Evolutionary conservation across 2,888 invertebrate species (phyloP).

Genomic region (Lottia gigantea): DNA sequence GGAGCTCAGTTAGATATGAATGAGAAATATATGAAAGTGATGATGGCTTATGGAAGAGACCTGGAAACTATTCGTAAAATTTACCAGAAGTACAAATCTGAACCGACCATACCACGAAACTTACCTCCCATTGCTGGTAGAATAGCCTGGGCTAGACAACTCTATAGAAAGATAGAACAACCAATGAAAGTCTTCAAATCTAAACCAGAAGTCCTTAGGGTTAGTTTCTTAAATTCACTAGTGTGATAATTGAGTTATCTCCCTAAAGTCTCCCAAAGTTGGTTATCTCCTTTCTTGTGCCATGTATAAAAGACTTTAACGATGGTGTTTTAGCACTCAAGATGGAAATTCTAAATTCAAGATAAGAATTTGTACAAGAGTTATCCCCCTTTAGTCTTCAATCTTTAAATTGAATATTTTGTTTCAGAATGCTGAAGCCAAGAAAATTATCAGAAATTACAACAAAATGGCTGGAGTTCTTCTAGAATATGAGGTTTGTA

Average conservation of each 20-base stretch:
- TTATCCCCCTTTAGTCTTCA: too few species aligned
- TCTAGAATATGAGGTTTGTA: constrained; percentile 66
- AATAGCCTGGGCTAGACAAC: constrained; percentile 81
- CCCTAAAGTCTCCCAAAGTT: too few species aligned
- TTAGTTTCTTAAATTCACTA: constrained; percentile 21
- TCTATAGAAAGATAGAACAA: constrained; percentile 84
- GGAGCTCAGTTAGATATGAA: constrained; percentile 66
- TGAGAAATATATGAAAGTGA: constrained; percentile 68
- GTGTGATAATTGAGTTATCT: background rate
- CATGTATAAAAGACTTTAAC: background rate
- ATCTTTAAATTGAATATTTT: background rate
- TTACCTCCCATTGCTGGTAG: constrained; percentile 90
- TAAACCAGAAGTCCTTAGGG: constrained; percentile 65
- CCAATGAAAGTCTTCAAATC: constrained; percentile 75
- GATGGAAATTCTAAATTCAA: too few species aligned
- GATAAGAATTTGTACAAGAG: too few species aligned
- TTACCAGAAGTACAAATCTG: constrained; percentile 88
- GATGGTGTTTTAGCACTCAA: background rate
- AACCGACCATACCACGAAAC: constrained; percentile 88
- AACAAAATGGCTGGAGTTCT: constrained; percentile 69
- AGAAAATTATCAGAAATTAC: constrained; percentile 67
- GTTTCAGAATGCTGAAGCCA: constrained; percentile 62
- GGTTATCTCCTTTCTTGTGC: background rate
- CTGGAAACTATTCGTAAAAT: constrained; percentile 80
- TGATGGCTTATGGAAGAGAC: constrained; percentile 77